These are phyloP conservation scores for Lymantria dispar DNA, from an alignment of 2,888 invertebrate genomes.

Conservation along the genomic window DNA sequence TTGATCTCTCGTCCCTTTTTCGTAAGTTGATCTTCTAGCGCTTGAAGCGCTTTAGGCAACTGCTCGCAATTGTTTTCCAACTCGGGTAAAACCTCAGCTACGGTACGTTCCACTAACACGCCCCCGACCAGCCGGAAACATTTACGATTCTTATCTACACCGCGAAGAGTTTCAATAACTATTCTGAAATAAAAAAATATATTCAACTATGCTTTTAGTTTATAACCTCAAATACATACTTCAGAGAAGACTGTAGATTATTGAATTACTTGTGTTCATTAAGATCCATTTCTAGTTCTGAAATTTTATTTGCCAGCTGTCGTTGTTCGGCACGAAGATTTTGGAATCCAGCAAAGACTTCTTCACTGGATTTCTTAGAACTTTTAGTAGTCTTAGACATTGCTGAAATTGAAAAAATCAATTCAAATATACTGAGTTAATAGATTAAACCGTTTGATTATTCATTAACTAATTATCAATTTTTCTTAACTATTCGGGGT, in stretches of 20 bases:
- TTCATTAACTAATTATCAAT: no score
- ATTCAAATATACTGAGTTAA: background rate
- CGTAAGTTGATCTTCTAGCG: constrained; percentile 90
- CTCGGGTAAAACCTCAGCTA: constrained; percentile 94
- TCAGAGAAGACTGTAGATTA: background rate
- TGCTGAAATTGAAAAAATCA: constrained; percentile 12
- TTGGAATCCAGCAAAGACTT: constrained; percentile 94
- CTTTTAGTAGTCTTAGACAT: constrained; percentile 64
- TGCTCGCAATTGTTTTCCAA: constrained; percentile 90
- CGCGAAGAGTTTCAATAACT: constrained; percentile 95
- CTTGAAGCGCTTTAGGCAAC: constrained; percentile 89
- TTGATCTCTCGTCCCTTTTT: constrained; percentile 95
- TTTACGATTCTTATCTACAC: constrained; percentile 91
- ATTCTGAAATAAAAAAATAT: constrained; percentile 83
- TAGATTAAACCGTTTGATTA: background rate
- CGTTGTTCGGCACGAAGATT: constrained; percentile 93
- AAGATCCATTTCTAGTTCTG: constrained; percentile 96
- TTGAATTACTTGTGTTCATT: constrained; percentile 95
- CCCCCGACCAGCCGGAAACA: constrained; percentile 98
- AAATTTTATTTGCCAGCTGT: constrained; percentile 91
- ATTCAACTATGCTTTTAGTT: background rate
- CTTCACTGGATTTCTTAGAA: constrained; percentile 86
- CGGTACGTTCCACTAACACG: constrained; percentile 95
- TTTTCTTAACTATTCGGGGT: no score
- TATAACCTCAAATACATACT: constrained; percentile 4